Conservation (phyloP, 2,888 invertebrate genomes). For the Volucella inflata region DNA sequence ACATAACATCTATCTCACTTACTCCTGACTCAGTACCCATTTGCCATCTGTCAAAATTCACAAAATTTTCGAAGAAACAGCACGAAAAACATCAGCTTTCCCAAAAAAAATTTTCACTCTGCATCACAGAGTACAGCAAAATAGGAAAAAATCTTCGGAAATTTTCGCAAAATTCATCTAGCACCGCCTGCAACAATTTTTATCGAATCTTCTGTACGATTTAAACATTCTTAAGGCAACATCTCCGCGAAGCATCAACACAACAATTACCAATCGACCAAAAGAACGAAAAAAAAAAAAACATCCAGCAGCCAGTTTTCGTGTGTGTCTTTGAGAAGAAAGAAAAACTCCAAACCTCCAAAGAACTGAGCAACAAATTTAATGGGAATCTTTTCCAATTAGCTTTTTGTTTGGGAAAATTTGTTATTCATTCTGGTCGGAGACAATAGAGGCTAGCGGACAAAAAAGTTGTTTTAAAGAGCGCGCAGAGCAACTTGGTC, state of each 20-base stretch:
- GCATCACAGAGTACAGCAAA: constrained; percentile 50
- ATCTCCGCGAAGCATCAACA: constrained; percentile 40
- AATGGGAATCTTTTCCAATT: constrained; percentile 63
- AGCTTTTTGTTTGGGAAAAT: constrained; percentile 16
- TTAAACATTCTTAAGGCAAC: background rate
- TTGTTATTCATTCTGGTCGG: constrained; percentile 36
- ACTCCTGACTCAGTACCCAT: constrained; percentile 62
- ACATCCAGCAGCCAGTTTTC: constrained; percentile 42
- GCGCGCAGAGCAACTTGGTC: constrained; percentile 1
- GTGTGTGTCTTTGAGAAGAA: constrained; percentile 34
- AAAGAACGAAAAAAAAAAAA: constrained; percentile 21
- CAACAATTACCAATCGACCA: constrained; percentile 19
- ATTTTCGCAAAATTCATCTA: constrained; percentile 47
- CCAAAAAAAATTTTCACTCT: constrained; percentile 68
- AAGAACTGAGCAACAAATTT: constrained; percentile 48
- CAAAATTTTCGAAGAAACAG: constrained; percentile 69
- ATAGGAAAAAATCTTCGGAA: constrained; percentile 47
- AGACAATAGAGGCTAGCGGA: constrained; percentile 51
- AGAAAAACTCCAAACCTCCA: constrained; percentile 16
- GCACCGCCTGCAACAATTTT: constrained; percentile 27
- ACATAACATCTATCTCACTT: constrained; percentile 33
- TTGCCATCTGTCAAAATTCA: constrained; percentile 72
- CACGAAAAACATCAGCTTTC: constrained; percentile 75
- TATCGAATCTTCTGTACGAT: constrained; percentile 13
- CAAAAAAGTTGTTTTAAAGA: constrained; percentile 18